Evolutionary conservation across 1,140 invertebrate species (phyloP), one percentile per base, ranked within the genome.

Genomic region (Drosophila watanabei): DNA sequence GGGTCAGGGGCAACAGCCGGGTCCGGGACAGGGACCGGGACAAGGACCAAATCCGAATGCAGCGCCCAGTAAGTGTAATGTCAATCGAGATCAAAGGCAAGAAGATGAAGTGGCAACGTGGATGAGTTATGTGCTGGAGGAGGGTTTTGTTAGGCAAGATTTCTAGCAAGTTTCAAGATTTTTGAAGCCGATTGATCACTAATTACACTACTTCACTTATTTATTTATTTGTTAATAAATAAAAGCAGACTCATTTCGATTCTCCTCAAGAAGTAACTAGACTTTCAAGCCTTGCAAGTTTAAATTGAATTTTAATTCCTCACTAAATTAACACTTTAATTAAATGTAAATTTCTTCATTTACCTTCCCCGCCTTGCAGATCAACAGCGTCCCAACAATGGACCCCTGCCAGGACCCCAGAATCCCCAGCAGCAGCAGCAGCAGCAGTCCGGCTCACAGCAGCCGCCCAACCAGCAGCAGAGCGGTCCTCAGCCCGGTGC

Each of bases 381-480:
- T 77, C 92, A 93, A 58, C 87, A 91, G 69, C 79, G 88, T 32
- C 85, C 91, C 18, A 88, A 90, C 69, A 76, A 83, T 30, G 85
- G 80, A 46, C 80, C 82, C 0, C 51, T 83, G 11, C 72, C 79
- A 1, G 71, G 71, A 57, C 73, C 75, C 0, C 81, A 75, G 32
- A 75, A 62, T 30, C 76, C 73, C 24, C 80, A 63, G 20, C 77
- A 68, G 11, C 81, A 62, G 54, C 65, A 62, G 54, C 66, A 78
- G 5, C 75, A 46, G 37, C 79, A 75, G 18, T 49, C 68, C 14
- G 63, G 68, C 1, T 49, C 48, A 8, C 91, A 92, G 39, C 82
- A 85, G 57, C 64, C 75, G 32, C 79, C 76, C 39, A 94, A 94
- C 62, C 94, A 94, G 63, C 93, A 94, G 79, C 93, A 94, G 46